Evolutionary conservation across 2,888 invertebrate species (phyloP).

Genomic region (Elmis aenea): DNA sequence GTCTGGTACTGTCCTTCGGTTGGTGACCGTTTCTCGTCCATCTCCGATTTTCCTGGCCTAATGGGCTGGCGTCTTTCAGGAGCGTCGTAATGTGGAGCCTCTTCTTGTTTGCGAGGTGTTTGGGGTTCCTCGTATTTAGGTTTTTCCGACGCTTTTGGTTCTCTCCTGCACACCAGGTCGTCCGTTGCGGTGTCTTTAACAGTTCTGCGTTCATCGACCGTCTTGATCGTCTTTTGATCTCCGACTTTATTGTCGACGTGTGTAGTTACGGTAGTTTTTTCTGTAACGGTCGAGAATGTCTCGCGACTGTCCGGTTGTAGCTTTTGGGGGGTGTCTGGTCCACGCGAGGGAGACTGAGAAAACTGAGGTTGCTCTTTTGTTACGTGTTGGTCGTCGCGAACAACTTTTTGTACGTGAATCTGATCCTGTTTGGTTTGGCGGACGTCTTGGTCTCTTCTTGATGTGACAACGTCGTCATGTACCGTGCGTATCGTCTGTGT

Average conservation of each 20-base stretch:
- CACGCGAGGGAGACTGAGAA: no score
- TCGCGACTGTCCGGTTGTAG: constrained; percentile 30
- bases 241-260: constrained; percentile 13
- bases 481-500: no score
- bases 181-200: neutral
- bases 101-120: neutral
- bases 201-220: constrained; percentile 15
- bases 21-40: constrained; percentile 34
- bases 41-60: constrained; percentile 35
- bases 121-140: constrained; percentile 6
- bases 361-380: no score
- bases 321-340: constrained; percentile 8
- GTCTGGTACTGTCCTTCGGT: constrained; percentile 54
- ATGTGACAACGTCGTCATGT: no score
- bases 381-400: no score
- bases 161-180: no score
- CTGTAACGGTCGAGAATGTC: constrained; percentile 13
- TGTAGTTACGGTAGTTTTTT: constrained; percentile 17
- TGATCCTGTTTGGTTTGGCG: no score
- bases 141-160: no score
- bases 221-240: constrained; percentile 16
- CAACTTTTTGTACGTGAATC: no score
- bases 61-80: constrained; percentile 35
- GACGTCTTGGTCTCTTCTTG: no score
- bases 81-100: constrained; percentile 18